Base-by-base conservation (phyloP, 1,140 invertebrate species). In the Anoplolepis gracilipes region DNA sequence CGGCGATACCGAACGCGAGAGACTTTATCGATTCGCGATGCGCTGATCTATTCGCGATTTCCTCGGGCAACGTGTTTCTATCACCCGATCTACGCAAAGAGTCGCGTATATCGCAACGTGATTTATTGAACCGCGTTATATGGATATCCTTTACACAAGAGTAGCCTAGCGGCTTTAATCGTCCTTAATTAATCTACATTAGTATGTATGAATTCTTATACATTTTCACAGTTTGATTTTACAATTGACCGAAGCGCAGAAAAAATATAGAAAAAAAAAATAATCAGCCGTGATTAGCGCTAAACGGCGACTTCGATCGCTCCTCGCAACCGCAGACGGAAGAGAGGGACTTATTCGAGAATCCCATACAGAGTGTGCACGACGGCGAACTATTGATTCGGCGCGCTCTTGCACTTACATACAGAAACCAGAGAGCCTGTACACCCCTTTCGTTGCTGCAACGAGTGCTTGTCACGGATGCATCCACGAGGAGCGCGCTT, bases 351-450 rank as follows among this genome's bases (percentile, higher is more conserved):
- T 87, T 85, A 84, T 85, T 86, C 73, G 78, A 61, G 69, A 91
- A 86, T 91, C 79, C 86, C 64, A 85, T 82, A 67, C 64, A 61
- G 86, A 82, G 81, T 77, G 87, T n/a, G n/a, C 82, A 70, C 78
- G 76, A 75, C 65, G 76, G 46, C 69, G 69, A 42, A 79, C 88
- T 93, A 93, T 93, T 91, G 92, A 93, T 93, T 92, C 87, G 77
- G 67, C 86, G 85, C 79, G 81, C 78, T 90, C 85, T 85, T 76
- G 84, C 65, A 85, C 76, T 85, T 86, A 88, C 87, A 85, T 88
- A 89, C 86, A 65, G 85, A 90, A 91, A 87, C 46, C 87, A 61
- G 84, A 86, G 90, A 81, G 86, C 36, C 78, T 46, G 84, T 59
- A 39, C 86, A 87, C 84, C 46, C 78, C 62, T 65, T 59, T 82